These are phyloP conservation scores for human (Homo sapiens) DNA, from an alignment of 2,113 vertebrate species.

Conservation along the genomic window GRCh38 chr12:47752501-47753000, in stretches of 20 bases:
- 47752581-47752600: not conserved
- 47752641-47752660: not conserved
- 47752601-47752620: not conserved
- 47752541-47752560: not conserved
- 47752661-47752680: not conserved
- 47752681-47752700: not conserved
- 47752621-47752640: not conserved
- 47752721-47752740: not conserved
- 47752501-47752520: not conserved
- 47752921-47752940: accelerated
- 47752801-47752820: not conserved
- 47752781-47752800: not conserved
- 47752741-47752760: not conserved
- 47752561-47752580: not conserved
- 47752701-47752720: not conserved
- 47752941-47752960: not conserved
- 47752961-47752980: not conserved
- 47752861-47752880: not conserved
- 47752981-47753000: not conserved
- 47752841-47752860: not conserved
- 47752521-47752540: not conserved
- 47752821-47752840: not conserved
- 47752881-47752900: not conserved
- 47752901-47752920: not conserved
- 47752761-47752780: not conserved